Conservation (phyloP, 2,797 vertebrate species). For the Sebastiscus tertius region DNA sequence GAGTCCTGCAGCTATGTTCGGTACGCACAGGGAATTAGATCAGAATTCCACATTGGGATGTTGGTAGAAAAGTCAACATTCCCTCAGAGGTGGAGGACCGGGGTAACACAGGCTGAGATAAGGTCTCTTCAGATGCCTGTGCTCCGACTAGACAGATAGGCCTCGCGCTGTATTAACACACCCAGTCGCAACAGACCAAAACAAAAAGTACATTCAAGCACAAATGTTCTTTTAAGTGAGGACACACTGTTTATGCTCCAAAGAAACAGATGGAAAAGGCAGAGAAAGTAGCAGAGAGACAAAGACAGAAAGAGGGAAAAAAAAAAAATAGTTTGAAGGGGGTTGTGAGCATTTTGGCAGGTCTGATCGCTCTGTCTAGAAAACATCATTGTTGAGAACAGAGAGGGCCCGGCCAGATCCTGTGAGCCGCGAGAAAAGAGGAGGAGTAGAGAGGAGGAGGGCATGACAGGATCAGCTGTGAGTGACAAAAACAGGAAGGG, state of each 20-base stretch:
- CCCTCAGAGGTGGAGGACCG: slow-evolving; percentile 52
- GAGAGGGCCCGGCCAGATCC: slow-evolving; percentile 58
- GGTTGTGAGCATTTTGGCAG: slow-evolving; percentile 56
- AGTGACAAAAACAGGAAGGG: slow-evolving; percentile 86
- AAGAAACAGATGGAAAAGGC: slow-evolving; percentile 12
- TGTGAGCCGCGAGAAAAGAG: slow-evolving; percentile 66
- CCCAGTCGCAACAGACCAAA: slow-evolving; percentile 4
- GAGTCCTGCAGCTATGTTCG: slow-evolving; percentile 67
- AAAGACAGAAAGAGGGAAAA: background rate
- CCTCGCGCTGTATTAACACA: slow-evolving; percentile 28
- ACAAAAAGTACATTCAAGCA: slow-evolving; percentile 1
- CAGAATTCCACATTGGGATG: slow-evolving; percentile 81
- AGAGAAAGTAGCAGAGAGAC: slow-evolving; percentile 13
- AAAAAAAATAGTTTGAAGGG: slow-evolving; percentile 11
- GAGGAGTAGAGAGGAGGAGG: slow-evolving; percentile 67
- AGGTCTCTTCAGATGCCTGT: slow-evolving; percentile 45
- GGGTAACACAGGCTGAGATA: slow-evolving; percentile 50
- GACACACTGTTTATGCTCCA: slow-evolving; percentile 2
- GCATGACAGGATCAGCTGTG: slow-evolving; percentile 80
- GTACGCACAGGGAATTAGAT: slow-evolving; percentile 71
- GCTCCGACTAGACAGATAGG: slow-evolving; percentile 25
- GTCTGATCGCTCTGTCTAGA: slow-evolving; percentile 56
- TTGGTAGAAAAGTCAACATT: slow-evolving; percentile 82
- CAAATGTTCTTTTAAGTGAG: background rate
- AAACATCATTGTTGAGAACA: slow-evolving; percentile 73